Percentiles rank a stretch among this genome's conserved stretches.
phyloP scores from a whole-genome alignment of 2,888 invertebrate species.

The Drosophila nr. fundita region DNA sequence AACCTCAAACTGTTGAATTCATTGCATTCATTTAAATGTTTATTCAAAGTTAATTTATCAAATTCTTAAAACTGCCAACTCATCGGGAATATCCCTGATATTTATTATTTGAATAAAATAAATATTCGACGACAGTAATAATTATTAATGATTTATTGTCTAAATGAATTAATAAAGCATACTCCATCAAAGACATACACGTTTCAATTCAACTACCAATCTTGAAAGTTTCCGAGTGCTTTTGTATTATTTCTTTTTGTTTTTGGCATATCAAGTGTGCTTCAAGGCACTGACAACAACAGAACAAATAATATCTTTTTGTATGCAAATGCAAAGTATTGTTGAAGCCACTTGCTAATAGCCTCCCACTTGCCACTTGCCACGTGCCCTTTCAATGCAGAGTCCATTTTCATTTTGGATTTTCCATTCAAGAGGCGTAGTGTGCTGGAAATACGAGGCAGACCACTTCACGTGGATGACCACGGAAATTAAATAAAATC shows the following conservation, averaged over 20 bases:
- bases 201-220: neutral
- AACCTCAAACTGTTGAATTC: neutral
- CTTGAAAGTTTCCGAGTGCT: conserved; percentile 8
- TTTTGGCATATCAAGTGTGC: conserved; percentile 31
- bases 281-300: conserved; percentile 56
- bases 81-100: neutral
- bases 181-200: neutral
- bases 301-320: conserved; percentile 65
- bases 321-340: conserved; percentile 66
- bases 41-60: too few relatives aligned
- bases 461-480: conserved; percentile 74
- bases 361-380: conserved; percentile 43
- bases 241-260: conserved; percentile 10
- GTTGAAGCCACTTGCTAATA: conserved; percentile 63
- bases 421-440: conserved; percentile 7
- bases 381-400: conserved; percentile 38
- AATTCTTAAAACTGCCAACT: too few relatives aligned
- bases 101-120: neutral
- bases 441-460: conserved; percentile 63
- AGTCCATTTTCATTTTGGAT: conserved; percentile 31
- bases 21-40: neutral
- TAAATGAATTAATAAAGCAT: neutral
- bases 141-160: neutral
- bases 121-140: neutral
- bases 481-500: conserved; percentile 76